These are phyloP conservation scores for Eudasyphora cyanicolor DNA, from an alignment of 2,888 invertebrate species.

Conservation along the genomic window DNA sequence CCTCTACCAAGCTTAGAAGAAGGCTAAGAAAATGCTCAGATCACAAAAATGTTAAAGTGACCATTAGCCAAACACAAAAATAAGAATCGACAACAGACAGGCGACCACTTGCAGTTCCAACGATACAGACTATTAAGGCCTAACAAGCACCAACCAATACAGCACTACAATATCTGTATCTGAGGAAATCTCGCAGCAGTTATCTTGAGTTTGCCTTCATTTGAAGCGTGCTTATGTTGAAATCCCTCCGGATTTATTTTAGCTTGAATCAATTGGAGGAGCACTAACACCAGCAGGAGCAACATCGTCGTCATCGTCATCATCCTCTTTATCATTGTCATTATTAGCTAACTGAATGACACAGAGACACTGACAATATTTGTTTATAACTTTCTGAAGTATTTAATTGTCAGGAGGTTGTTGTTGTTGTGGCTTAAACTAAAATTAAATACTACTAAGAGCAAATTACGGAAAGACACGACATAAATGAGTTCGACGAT, in stretches of 20 bases:
- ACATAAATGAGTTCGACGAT: too few species aligned
- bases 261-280: not conserved
- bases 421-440: too few species aligned
- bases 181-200: not conserved
- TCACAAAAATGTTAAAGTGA: not conserved
- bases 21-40: too few species aligned
- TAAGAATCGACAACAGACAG: not conserved
- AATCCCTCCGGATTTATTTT: conserved; percentile 20
- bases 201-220: not conserved
- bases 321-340: not conserved
- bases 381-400: not conserved
- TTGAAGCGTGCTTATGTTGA: not conserved
- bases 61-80: conserved; percentile 18
- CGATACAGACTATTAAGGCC: not conserved
- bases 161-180: too few species aligned
- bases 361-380: not conserved
- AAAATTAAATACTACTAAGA: not conserved
- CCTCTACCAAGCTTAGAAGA: not conserved
- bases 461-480: too few species aligned
- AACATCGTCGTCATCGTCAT: not conserved
- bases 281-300: not conserved
- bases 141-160: not conserved
- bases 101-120: not conserved
- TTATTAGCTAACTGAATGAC: not conserved
- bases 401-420: not conserved